Evolutionary conservation across 1,140 invertebrate genomes (phyloP), one percentile per base, ranked within the genome.

Genomic region (Habropoda laboriosa): DNA sequence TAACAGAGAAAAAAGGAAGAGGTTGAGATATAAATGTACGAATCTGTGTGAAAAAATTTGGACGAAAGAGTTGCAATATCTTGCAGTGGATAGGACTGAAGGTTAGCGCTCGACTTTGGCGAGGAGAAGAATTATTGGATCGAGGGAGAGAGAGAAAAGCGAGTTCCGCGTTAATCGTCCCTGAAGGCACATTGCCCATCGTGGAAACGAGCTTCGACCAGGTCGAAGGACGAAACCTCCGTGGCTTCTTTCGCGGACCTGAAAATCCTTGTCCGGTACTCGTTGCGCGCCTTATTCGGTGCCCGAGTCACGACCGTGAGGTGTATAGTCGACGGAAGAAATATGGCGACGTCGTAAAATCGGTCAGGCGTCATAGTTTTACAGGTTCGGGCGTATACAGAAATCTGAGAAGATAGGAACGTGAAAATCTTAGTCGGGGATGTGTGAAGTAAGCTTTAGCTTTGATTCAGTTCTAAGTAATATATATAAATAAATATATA

Each of bases 201-300:
- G 45, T 0, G 27, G 42, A 64, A 73, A 63, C 35, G 64, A 51
- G 42, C 61, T 32, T 64, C 51, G 30, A 24, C 21, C 53, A n/a
- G 67, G 24, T 47, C 81, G 83, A 84, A 84, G 83, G 82, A 72
- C 72, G 24, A 45, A 64, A 79, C 53, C 53, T 42, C 73, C 66
- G 35, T 3, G 24, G 13, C 3, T 30, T 53, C 64, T 77, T 47
- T 77, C 49, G 49, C n/a, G 21, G 32, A 67, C 10, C n/a, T 47
- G 35, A 47, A 60, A 55, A 71, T 76, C 60, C 40, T 76, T 67
- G n/a, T 38, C 13, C 63, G 55, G 51, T 21, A 10, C 7, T 16
- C 18, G 67, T 35, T 21, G 12, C 40, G 32, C 35, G 45, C 67
- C 53, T 51, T 80, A 83, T 80, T 80, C 58, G 71, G 58, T 35